Conservation (phyloP, 1,140 invertebrate genomes). For the Penaeus indicus region DNA sequence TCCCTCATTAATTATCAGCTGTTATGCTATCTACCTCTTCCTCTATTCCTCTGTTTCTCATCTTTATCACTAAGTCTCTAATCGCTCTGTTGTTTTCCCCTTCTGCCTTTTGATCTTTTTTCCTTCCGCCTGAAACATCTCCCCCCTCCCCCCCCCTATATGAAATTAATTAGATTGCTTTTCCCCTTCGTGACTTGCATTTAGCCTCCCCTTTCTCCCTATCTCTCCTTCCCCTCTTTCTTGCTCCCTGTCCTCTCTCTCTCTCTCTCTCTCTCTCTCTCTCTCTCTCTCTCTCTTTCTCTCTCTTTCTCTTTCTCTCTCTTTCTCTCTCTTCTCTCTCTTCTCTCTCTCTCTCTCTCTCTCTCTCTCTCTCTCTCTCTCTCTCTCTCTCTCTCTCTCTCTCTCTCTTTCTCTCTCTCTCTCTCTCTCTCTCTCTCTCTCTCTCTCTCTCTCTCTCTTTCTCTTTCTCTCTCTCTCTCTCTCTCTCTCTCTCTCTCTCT, state of each 20-base stretch:
- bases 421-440: neutral
- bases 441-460: neutral
- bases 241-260: too few relatives aligned
- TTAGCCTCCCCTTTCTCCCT: too few relatives aligned
- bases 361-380: neutral
- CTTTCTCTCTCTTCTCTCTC: neutral
- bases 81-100: neutral
- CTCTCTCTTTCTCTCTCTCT: slow-evolving; percentile 1
- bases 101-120: neutral
- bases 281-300: too few relatives aligned
- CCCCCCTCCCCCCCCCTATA: neutral
- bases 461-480: neutral
- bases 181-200: too few relatives aligned
- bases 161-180: too few relatives aligned
- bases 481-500: too few relatives aligned
- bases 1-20: neutral
- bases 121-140: neutral
- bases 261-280: too few relatives aligned
- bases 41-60: neutral
- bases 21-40: neutral
- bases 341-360: neutral
- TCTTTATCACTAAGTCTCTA: neutral
- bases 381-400: neutral
- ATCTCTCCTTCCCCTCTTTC: too few relatives aligned
- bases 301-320: too few relatives aligned